Base-by-base conservation (phyloP, 2,888 invertebrate genomes). In the Agriopis aurantiaria region DNA sequence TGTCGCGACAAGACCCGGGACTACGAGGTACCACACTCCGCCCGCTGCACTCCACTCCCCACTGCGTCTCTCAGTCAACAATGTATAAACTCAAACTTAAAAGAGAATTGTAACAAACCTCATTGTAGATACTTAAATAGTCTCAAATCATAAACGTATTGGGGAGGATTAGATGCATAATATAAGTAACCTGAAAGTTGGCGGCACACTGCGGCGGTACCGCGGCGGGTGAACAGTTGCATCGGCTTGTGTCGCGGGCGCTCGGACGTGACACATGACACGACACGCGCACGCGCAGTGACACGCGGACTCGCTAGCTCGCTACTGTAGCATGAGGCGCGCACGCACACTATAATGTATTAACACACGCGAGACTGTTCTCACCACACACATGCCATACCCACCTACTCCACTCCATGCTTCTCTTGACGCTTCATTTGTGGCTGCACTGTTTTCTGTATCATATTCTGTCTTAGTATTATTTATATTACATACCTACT, bases 1-100 rank as follows among this genome's bases (percentile, higher is more conserved):
- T 98, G 98, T 96, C 97, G 98, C 95, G 97, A 97, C 95, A 98
- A 99, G 96, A 99, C 99, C 87, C 97, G 97, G 96, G 98, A 98
- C 95, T 99, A 99, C 95, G 97, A 98, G 97, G 99, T 99, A 97
- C 92, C 82, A 85, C 78, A 72, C 79, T 55, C 70, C 75, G 73
- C 73, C 68, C 81, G 65, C 76, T 75, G 69, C 77, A 78, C 79
- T 71, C 49, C 73, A 66, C 77, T 74, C 80, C 82, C 80, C 82
- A 80, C 75, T 82, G 80, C 84, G 82, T 77, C 74, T 71, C 69
- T 61, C 66, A 68, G 10, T 11, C 33, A 46, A 17, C 62, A 51
- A 45, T 57, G 46, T 8, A 63, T 43, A 60, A 49, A n/a, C 14
- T 40, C 40, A 51, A 49, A 33, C 48, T 59, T 48, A 7, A 0